phyloP scores from a whole-genome alignment of 2,888 invertebrate genomes.

The Panzeria rudis region DNA sequence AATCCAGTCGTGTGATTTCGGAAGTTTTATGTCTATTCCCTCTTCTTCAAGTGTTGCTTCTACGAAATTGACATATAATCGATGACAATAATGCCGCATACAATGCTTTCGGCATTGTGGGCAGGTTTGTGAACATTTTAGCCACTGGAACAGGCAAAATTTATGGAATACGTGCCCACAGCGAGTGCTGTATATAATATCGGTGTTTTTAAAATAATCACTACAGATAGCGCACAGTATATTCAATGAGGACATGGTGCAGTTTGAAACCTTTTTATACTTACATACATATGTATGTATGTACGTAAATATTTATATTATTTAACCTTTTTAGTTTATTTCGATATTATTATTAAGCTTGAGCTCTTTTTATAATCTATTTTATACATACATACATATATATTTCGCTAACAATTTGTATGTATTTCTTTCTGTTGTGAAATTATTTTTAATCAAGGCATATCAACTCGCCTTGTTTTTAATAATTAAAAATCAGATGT shows the following conservation, averaged over 20 bases:
- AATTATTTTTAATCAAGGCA: too few species aligned
- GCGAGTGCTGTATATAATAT: conserved; percentile 75
- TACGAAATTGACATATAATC: conserved; percentile 78
- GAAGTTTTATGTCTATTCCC: conserved; percentile 39
- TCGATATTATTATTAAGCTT: too few species aligned
- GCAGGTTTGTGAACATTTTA: conserved; percentile 75
- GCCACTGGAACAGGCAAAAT: conserved; percentile 77
- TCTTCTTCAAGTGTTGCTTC: conserved; percentile 74
- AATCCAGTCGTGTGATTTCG: conserved; percentile 73
- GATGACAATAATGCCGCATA: conserved; percentile 74
- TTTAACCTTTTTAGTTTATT: too few species aligned
- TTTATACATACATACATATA: too few species aligned
- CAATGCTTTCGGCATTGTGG: conserved; percentile 78
- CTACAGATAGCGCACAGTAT: conserved; percentile 79
- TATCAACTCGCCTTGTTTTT: too few species aligned
- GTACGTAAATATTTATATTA: too few species aligned
- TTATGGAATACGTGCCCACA: conserved; percentile 80
- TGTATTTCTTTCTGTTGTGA: too few species aligned
- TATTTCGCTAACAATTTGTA: too few species aligned
- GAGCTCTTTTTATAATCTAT: too few species aligned
- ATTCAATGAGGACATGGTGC: conserved; percentile 72
- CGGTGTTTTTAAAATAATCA: conserved; percentile 76
- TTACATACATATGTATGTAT: too few species aligned
- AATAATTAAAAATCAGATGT: too few species aligned
- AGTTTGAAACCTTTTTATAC: too few species aligned